Evolutionary conservation across 1,140 invertebrate species (phyloP).

Genomic region (Aleiodes sp.): DNA sequence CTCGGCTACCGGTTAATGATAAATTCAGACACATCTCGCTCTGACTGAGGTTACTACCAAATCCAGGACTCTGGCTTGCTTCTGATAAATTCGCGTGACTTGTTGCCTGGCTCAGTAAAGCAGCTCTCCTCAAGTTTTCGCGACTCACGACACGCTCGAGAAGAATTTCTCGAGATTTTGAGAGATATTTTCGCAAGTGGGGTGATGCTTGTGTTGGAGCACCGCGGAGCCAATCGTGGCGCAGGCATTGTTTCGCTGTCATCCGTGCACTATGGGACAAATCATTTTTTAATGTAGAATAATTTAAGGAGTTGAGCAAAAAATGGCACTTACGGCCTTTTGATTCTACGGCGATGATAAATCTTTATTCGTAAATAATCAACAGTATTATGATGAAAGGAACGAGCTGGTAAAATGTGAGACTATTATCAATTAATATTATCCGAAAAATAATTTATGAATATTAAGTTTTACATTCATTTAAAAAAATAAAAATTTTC

Average conservation of each 20-base stretch:
- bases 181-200: conserved; percentile 66
- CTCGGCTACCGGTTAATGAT: conserved; percentile 48
- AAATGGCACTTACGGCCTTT: neutral
- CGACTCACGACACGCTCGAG: conserved; percentile 68
- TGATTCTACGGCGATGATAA: too few species aligned
- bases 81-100: conserved; percentile 55
- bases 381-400: too few species aligned
- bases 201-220: conserved; percentile 59
- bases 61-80: conserved; percentile 35
- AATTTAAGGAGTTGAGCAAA: neutral
- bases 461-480: too few species aligned
- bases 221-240: conserved; percentile 70
- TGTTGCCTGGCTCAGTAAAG: conserved; percentile 61
- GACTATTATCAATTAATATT: too few species aligned
- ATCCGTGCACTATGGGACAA: conserved; percentile 60
- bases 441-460: too few species aligned
- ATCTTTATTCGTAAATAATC: too few species aligned
- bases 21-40: conserved; percentile 67
- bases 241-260: conserved; percentile 69
- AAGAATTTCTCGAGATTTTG: conserved; percentile 70
- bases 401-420: too few species aligned
- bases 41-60: conserved; percentile 58
- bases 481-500: too few species aligned
- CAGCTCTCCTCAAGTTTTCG: conserved; percentile 62
- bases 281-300: neutral